Evolutionary conservation across 2,797 vertebrate species (phyloP), one percentile per base, ranked within the genome.

Genomic region (Cossypha heuglini): DNA sequence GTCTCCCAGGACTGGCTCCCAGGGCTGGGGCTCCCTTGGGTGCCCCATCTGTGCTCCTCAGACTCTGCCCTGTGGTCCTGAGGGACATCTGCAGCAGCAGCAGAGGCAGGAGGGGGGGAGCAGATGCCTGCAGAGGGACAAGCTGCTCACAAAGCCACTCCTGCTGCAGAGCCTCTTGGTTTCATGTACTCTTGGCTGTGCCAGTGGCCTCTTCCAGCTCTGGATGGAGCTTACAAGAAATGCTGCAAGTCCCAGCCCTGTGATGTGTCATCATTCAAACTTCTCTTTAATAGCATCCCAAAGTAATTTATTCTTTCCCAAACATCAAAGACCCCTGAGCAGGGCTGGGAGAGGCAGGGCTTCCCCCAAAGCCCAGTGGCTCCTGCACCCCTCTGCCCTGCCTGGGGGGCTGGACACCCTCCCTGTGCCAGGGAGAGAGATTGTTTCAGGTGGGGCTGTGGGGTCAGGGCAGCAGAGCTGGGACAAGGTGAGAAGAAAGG

Each of bases 141-240:
- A 35, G 68, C 78, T 71, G 43, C 48, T 79, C 58, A n/a, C 1
- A 16, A 55, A 82, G 68, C 92, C 9, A 3, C 79, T 87, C 82
- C 88, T 92, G 46, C 77, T 84, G 77, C 78, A 69, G 35, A 69
- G 29, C 2, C 52, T 83, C 43, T 45, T 4, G 1, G 69, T 73
- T 94, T 62, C 3, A 0, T 43, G 68, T 76, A 82, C 81, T 85
- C 74, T 61, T 16, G 33, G 51, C 93, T 59, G 26, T 67, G 81
- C 81, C 94, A 75, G 78, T 83, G 89, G 81, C 74, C 42, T 86
- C 86, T 85, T 81, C 74, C 92, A 94, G 92, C 54, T 79, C 84
- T 82, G 93, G 51, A 69, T 2, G 1, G 59, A 91, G 54, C 68
- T 89, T 89, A 76, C 52, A 86, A 82, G 89, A 91, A 82, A 67